Conservation (phyloP, 2,113 vertebrate species). For the Orycteropus afer region DNA sequence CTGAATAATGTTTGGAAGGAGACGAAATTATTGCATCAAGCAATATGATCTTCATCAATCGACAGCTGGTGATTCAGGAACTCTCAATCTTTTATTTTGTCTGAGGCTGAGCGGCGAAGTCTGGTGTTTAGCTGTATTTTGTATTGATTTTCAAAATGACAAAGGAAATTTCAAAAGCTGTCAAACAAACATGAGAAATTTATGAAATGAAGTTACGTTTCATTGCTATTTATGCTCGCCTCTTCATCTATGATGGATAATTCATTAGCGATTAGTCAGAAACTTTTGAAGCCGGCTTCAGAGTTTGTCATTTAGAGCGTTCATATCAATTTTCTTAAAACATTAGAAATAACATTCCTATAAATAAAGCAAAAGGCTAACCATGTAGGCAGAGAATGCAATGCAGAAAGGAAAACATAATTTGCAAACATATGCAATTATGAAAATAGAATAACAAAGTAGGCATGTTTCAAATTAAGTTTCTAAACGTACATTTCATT, state of each 20-base stretch:
- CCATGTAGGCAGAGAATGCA: neutral
- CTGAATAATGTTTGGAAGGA: constrained; percentile 53
- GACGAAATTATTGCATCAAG: constrained; percentile 46
- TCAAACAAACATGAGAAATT: constrained; percentile 61
- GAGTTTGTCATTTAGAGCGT: constrained; percentile 36
- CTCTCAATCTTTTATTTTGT: constrained; percentile 72
- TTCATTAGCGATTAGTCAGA: constrained; percentile 66
- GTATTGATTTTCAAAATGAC: constrained; percentile 79
- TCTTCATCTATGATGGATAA: constrained; percentile 56
- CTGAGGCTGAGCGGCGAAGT: constrained; percentile 64
- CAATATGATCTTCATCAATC: constrained; percentile 62
- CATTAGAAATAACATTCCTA: constrained; percentile 38
- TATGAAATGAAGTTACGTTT: constrained; percentile 22
- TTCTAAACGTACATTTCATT: constrained; percentile 78
- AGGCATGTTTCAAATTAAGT: constrained; percentile 73
- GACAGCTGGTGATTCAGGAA: constrained; percentile 70
- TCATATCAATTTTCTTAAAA: constrained; percentile 65
- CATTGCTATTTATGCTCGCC: neutral
- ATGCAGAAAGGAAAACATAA: constrained; percentile 34
- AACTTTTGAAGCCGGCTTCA: constrained; percentile 47
- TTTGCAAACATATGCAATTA: constrained; percentile 65
- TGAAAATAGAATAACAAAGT: constrained; percentile 72
- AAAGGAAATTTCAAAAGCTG: constrained; percentile 73
- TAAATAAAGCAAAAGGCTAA: constrained; percentile 72
- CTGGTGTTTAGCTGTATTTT: constrained; percentile 77